Percentiles rank a stretch among this genome's conserved stretches.
Conservation (phyloP, 2,113 vertebrate genomes). For the Rhynchopsitta pachyrhyncha region DNA sequence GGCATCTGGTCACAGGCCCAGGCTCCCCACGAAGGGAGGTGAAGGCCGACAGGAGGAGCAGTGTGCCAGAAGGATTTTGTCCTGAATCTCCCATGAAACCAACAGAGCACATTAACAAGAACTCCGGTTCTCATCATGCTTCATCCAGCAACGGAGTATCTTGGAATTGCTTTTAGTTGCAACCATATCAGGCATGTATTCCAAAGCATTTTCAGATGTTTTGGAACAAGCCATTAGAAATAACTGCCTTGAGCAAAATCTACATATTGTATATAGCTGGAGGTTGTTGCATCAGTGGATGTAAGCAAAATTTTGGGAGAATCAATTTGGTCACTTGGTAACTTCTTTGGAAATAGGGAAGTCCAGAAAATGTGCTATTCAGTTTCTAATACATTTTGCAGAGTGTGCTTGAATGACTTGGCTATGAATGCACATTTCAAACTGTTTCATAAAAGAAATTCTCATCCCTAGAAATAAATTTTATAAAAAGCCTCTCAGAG, state of each 20-base stretch:
- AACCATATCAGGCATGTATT: rapidly evolving
- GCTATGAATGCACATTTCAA: not conserved
- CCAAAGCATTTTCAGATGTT: not conserved
- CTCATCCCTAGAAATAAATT: not conserved
- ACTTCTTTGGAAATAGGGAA: not conserved
- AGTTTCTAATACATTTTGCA: not conserved
- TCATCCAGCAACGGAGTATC: not conserved
- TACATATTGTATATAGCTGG: rapidly evolving
- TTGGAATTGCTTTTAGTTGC: not conserved
- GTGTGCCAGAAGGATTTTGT: not conserved
- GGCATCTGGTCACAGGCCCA: not conserved
- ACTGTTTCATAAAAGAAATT: not conserved
- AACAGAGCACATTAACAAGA: rapidly evolving
- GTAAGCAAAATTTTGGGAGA: not conserved
- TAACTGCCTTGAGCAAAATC: not conserved
- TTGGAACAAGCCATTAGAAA: not conserved
- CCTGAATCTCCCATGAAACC: not conserved
- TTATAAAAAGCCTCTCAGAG: not conserved
- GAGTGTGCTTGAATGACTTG: not conserved
- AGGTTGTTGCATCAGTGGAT: not conserved
- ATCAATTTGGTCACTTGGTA: not conserved
- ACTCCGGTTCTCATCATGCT: not conserved
- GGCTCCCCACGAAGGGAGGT: not conserved
- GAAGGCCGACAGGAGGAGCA: not conserved
- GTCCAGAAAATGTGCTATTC: not conserved